Evolutionary conservation across 2,888 invertebrate genomes (phyloP).

Genomic region (Athetis lepigone): DNA sequence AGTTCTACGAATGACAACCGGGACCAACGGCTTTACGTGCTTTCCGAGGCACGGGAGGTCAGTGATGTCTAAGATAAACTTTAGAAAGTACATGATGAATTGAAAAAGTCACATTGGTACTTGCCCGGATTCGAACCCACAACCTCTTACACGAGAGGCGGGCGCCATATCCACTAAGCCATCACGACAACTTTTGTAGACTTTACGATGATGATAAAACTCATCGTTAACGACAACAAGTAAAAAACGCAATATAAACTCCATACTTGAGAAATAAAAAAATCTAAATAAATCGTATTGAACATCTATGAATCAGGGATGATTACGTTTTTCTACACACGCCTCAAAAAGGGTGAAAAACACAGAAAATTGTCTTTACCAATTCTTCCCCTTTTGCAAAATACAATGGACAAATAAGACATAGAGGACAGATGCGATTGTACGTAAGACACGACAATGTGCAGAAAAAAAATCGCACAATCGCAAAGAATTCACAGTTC

Average conservation of each 20-base stretch:
- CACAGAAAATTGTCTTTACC: slow-evolving; percentile 57
- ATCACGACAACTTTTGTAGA: neutral
- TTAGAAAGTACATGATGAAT: too few species aligned
- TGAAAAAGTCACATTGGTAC: too few species aligned
- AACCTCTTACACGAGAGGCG: too few species aligned
- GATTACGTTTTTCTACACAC: slow-evolving; percentile 40
- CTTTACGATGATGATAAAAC: neutral
- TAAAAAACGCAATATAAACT: slow-evolving; percentile 13
- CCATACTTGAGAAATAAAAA: slow-evolving; percentile 27
- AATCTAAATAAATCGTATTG: neutral
- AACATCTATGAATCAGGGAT: slow-evolving; percentile 52
- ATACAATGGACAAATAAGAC: slow-evolving; percentile 62
- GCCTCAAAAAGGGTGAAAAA: slow-evolving; percentile 48
- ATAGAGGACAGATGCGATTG: slow-evolving; percentile 73
- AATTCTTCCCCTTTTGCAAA: slow-evolving; percentile 38
- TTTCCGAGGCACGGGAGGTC: too few species aligned
- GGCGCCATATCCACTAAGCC: too few species aligned
- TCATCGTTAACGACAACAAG: neutral
- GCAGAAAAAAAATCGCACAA: slow-evolving; percentile 66
- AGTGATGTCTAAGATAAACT: too few species aligned
- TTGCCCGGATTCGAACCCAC: too few species aligned
- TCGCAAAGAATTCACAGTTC: slow-evolving; percentile 74
- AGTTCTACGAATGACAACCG: too few species aligned
- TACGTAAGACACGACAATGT: slow-evolving; percentile 39
- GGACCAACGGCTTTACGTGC: too few species aligned